phyloP scores from a whole-genome alignment of 2,797 vertebrate species.

The Sebastiscus albofasciatus region DNA sequence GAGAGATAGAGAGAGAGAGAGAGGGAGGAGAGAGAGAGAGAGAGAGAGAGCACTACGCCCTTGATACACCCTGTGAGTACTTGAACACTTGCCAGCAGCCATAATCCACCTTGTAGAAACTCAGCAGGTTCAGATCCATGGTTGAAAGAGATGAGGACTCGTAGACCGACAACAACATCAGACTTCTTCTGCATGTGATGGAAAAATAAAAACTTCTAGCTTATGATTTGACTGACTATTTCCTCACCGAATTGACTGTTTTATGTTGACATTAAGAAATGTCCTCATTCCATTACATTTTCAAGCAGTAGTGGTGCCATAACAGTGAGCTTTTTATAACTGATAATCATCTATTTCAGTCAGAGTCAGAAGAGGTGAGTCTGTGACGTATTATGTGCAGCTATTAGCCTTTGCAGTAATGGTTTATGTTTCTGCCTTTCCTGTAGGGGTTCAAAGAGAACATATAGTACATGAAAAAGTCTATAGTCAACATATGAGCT shows the following conservation, averaged over 20 bases:
- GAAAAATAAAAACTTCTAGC: not conserved
- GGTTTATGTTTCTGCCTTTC: not conserved
- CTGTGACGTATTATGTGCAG: not conserved
- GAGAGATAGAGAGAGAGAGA: not conserved
- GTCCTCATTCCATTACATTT: not conserved
- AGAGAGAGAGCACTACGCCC: slow-evolving; percentile 27
- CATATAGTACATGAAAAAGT: not conserved
- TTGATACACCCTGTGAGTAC: slow-evolving; percentile 63
- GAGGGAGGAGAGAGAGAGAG: not conserved
- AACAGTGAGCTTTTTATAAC: not conserved
- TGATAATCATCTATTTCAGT: not conserved
- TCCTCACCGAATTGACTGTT: not conserved
- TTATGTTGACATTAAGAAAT: not conserved
- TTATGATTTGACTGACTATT: slow-evolving; percentile 6
- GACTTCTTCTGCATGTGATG: not conserved
- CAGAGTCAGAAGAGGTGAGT: not conserved
- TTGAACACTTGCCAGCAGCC: slow-evolving; percentile 63
- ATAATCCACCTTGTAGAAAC: slow-evolving; percentile 69
- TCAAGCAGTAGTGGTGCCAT: not conserved
- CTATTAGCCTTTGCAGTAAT: not conserved
- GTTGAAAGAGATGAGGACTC: slow-evolving; percentile 36
- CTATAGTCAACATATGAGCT: not conserved
- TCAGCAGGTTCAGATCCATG: slow-evolving; percentile 60
- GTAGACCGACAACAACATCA: slow-evolving; percentile 1
- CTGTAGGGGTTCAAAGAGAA: not conserved